Conservation (phyloP, 1,140 invertebrate genomes). For the Drosophila pectinifera region DNA sequence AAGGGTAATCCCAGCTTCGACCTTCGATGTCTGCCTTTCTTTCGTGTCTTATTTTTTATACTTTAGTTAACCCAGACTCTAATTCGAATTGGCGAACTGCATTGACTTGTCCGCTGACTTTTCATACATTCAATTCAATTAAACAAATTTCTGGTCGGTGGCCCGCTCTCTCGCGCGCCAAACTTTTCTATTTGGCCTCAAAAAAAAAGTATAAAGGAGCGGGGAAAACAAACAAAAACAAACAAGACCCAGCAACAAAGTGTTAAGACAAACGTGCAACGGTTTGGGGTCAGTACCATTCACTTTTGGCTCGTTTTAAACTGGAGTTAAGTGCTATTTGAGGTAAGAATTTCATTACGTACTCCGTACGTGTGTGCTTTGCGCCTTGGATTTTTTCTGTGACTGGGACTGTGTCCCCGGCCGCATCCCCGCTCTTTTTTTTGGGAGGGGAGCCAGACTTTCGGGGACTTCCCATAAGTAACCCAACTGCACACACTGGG, state of each 20-base stretch:
- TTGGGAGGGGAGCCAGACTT: slow-evolving; percentile 24
- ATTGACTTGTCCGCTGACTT: slow-evolving; percentile 74
- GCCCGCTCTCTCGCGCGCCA: slow-evolving; percentile 58
- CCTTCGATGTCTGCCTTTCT: slow-evolving; percentile 14
- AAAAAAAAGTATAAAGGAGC: slow-evolving; percentile 32
- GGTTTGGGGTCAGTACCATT: slow-evolving; percentile 82
- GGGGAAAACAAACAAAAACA: slow-evolving; percentile 42
- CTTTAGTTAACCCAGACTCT: slow-evolving; percentile 45
- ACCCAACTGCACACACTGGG: slow-evolving; percentile 35
- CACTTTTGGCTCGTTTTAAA: slow-evolving; percentile 83
- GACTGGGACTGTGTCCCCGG: slow-evolving; percentile 40
- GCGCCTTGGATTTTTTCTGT: slow-evolving; percentile 42
- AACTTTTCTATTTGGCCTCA: slow-evolving; percentile 77
- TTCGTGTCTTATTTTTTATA: slow-evolving; percentile 34
- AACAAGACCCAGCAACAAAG: slow-evolving; percentile 78
- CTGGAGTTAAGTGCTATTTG: slow-evolving; percentile 83
- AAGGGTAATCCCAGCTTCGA: slow-evolving; percentile 11
- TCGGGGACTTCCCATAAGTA: slow-evolving; percentile 52
- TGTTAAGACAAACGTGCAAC: slow-evolving; percentile 82
- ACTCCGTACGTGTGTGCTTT: slow-evolving; percentile 73
- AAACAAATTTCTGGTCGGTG: slow-evolving; percentile 72
- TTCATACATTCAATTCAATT: slow-evolving; percentile 79
- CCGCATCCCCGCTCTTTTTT: slow-evolving; percentile 25
- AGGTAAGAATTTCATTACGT: slow-evolving; percentile 83
- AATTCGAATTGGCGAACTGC: slow-evolving; percentile 64